A percentile compares a stretch with the other conserved stretches of the same genome.
phyloP scores from a whole-genome alignment of 2,888 invertebrate species.

The Drosophila barbarae region DNA sequence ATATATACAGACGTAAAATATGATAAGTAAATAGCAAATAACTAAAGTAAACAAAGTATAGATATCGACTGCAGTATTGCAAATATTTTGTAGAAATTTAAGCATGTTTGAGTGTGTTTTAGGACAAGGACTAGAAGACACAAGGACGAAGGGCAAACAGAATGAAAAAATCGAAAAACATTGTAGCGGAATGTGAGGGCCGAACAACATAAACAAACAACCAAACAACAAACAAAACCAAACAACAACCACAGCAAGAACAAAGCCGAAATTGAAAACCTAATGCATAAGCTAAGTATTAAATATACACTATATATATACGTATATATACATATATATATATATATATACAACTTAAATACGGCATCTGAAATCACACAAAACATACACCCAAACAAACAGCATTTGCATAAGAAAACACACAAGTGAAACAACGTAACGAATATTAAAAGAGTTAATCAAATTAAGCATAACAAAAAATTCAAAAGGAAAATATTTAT shows the following conservation, averaged over 20 bases:
- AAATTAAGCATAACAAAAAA: conserved; percentile 61
- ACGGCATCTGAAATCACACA: conserved; percentile 46
- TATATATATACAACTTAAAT: conserved; percentile 37
- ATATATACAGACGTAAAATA: conserved; percentile 52
- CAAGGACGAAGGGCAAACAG: conserved; percentile 42
- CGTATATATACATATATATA: conserved; percentile 26
- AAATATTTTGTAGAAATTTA: conserved; percentile 79
- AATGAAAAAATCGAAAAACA: conserved; percentile 46
- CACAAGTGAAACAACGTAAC: conserved; percentile 63
- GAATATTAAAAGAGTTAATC: conserved; percentile 69
- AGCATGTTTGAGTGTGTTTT: conserved; percentile 73
- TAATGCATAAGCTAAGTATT: conserved; percentile 61
- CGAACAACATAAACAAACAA: conserved; percentile 38
- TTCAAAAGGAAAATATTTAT: conserved; percentile 60
- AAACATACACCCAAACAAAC: conserved; percentile 40
- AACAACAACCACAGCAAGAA: conserved; percentile 24
- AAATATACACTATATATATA: conserved; percentile 52
- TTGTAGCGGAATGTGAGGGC: conserved; percentile 44
- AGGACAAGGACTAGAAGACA: conserved; percentile 47
- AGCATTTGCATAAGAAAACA: conserved; percentile 55
- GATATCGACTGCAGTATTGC: conserved; percentile 78
- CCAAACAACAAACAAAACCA: conserved; percentile 25
- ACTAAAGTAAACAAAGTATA: conserved; percentile 66
- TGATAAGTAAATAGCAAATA: conserved; percentile 63
- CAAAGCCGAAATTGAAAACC: conserved; percentile 44